Evolutionary conservation across 2,888 invertebrate species (phyloP).

Genomic region (Therioaphis trifolii): DNA sequence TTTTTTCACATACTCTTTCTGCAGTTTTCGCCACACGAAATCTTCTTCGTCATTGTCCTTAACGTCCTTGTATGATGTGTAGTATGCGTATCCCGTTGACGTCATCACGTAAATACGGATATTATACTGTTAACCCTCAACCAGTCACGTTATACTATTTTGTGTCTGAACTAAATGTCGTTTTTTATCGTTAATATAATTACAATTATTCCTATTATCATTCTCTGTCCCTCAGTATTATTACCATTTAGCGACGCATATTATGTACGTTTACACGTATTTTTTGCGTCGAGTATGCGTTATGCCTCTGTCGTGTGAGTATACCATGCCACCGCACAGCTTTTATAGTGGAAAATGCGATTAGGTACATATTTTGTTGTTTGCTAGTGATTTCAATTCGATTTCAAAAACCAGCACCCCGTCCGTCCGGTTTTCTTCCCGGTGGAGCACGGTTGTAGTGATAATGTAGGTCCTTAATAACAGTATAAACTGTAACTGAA

Average conservation of each 20-base stretch:
- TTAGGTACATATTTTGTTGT: background rate
- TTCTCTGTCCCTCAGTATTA: no score
- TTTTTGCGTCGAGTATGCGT: no score
- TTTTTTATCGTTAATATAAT: no score
- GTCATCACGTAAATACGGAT: no score
- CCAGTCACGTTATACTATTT: no score
- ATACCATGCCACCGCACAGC: no score
- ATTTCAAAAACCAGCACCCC: background rate
- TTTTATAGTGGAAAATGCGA: no score
- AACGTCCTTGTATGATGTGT: slow-evolving; percentile 4
- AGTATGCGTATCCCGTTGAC: no score
- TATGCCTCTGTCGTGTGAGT: no score
- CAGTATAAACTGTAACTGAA: background rate
- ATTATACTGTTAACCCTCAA: no score
- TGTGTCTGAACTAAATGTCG: no score
- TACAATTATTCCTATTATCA: no score
- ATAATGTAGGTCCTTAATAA: background rate
- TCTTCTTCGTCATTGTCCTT: background rate
- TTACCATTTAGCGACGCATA: background rate
- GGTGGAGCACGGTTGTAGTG: background rate
- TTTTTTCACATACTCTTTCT: slow-evolving; percentile 13
- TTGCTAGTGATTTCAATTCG: background rate
- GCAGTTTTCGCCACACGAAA: background rate
- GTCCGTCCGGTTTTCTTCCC: background rate
- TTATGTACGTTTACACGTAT: background rate